These are phyloP conservation scores for Acleris holmiana DNA, from an alignment of 2,888 invertebrate genomes.

Conservation along the genomic window DNA sequence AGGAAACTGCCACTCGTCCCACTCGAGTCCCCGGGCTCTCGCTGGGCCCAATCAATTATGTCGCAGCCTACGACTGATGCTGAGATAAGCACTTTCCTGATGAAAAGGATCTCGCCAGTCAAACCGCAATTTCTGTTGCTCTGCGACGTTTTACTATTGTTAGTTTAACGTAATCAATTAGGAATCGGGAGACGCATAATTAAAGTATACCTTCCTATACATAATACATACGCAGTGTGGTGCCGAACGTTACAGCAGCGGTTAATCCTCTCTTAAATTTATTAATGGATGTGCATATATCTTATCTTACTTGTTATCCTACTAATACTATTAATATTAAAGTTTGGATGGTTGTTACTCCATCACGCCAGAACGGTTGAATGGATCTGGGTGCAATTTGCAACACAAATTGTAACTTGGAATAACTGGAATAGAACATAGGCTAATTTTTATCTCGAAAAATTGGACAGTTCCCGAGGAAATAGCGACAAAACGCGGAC, in stretches of 20 bases:
- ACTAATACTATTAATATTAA: too few relatives aligned
- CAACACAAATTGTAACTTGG: too few relatives aligned
- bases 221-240: constrained; percentile 24
- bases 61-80: constrained; percentile 43
- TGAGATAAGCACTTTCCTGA: constrained; percentile 39
- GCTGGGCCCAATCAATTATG: constrained; percentile 58
- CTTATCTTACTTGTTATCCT: too few relatives aligned
- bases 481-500: too few relatives aligned
- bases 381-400: too few relatives aligned
- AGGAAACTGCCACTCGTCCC: constrained; percentile 53
- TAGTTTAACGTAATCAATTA: constrained; percentile 19
- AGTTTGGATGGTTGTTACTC: too few relatives aligned
- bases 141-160: constrained; percentile 5
- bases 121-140: constrained; percentile 33
- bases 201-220: too few relatives aligned
- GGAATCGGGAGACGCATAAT: constrained; percentile 21
- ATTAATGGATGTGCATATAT: constrained; percentile 31
- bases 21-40: constrained; percentile 49
- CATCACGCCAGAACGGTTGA: too few relatives aligned
- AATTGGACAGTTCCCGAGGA: too few relatives aligned
- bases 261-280: constrained; percentile 29
- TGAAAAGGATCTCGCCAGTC: constrained; percentile 37
- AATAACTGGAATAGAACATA: too few relatives aligned
- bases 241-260: too few relatives aligned
- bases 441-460: too few relatives aligned